phyloP scores from a whole-genome alignment of 2,113 vertebrate species.

The Syrrhaptes paradoxus region DNA sequence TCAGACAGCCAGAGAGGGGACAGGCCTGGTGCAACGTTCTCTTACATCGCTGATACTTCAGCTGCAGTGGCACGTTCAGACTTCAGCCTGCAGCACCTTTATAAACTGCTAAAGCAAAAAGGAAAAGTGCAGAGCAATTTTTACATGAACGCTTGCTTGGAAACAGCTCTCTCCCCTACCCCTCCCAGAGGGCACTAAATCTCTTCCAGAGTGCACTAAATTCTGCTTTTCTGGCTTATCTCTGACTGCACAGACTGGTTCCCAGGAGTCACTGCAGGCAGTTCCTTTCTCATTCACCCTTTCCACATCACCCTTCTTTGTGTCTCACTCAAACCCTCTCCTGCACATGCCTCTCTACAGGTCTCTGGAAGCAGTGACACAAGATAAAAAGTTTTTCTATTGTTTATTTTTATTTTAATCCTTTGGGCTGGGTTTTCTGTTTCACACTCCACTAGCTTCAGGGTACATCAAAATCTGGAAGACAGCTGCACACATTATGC shows the following conservation, averaged over 20 bases:
- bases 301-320: neutral
- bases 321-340: neutral
- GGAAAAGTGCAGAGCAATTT: neutral
- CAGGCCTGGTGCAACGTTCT: neutral
- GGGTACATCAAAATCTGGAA: neutral
- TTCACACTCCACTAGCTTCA: neutral
- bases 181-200: neutral
- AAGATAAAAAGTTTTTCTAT: neutral
- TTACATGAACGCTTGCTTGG: neutral
- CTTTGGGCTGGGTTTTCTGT: neutral
- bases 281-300: neutral
- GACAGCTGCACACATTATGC: neutral
- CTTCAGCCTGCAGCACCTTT: neutral
- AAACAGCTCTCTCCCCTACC: neutral
- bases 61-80: neutral
- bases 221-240: constrained; percentile 21
- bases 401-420: neutral
- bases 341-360: neutral
- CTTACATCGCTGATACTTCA: neutral
- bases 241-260: neutral
- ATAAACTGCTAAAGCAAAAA: neutral
- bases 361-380: neutral
- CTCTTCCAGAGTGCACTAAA: neutral
- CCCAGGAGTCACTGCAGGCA: neutral
- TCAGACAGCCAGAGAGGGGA: neutral